These are phyloP conservation scores for Semaprochilodus insignis DNA, from an alignment of 2,797 vertebrate species.

Conservation along the genomic window DNA sequence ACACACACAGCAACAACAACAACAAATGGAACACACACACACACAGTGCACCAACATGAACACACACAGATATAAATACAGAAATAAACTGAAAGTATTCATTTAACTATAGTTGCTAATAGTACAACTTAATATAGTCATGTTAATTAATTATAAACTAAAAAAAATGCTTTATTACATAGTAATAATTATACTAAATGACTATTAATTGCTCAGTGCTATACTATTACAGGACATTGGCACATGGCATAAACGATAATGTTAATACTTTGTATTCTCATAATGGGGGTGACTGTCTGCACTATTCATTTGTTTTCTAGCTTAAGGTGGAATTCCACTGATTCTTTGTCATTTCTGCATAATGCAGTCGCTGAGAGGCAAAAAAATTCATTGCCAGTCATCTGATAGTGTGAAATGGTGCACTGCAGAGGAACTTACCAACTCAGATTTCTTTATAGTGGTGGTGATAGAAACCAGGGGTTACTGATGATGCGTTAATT, in stretches of 20 bases:
- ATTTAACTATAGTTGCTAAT: neutral
- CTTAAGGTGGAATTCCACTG: too few species aligned
- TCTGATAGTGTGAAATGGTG: too few species aligned
- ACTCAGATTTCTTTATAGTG: too few species aligned
- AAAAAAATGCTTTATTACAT: neutral
- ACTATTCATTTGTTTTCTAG: neutral
- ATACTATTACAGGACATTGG: neutral
- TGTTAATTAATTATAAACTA: neutral
- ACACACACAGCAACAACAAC: neutral
- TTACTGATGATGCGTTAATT: too few species aligned
- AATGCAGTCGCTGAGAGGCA: too few species aligned
- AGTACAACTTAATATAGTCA: too few species aligned
- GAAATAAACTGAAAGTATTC: neutral
- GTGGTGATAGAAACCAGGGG: too few species aligned
- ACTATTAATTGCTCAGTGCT: neutral
- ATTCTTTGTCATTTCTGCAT: too few species aligned
- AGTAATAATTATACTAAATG: neutral
- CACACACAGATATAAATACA: neutral
- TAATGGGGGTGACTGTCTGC: neutral
- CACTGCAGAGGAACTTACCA: too few species aligned
- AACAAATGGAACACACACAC: neutral
- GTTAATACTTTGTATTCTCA: neutral
- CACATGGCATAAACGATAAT: neutral
- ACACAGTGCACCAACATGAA: neutral
- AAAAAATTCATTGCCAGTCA: too few species aligned